A percentile compares a stretch with the other conserved stretches of the same genome.
Conservation (phyloP, 2,797 vertebrate species). For the Enteromius unitaeniatus region DNA sequence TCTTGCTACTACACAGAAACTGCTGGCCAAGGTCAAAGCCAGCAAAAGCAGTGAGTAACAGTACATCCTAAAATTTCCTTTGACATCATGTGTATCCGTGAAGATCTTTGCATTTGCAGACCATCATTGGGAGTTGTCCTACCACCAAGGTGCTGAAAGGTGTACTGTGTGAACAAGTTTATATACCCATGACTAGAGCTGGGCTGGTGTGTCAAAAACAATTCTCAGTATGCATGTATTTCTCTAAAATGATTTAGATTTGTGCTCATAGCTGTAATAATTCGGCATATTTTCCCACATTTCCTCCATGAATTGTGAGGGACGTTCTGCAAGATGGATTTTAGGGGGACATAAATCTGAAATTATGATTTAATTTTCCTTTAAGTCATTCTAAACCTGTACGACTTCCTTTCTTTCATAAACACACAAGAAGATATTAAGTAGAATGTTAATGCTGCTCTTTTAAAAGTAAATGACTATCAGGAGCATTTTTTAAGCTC, state of each 20-base stretch:
- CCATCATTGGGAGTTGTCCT: neutral
- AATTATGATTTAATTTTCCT: neutral
- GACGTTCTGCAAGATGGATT: neutral
- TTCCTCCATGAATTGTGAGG: neutral
- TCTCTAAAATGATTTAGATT: neutral
- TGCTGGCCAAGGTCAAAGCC: constrained; percentile 75
- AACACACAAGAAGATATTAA: neutral
- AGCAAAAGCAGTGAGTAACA: constrained; percentile 77
- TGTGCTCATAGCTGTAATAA: neutral
- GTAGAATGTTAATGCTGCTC: neutral
- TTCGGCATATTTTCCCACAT: neutral
- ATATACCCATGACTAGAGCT: neutral
- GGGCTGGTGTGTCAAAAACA: neutral
- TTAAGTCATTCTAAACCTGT: neutral
- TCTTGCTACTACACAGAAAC: constrained; percentile 75
- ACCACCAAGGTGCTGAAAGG: neutral
- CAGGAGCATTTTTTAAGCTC: neutral
- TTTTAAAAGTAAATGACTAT: neutral
- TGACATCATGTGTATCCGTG: neutral
- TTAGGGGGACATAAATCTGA: neutral
- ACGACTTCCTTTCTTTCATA: neutral
- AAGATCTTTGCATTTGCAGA: neutral
- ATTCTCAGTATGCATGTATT: neutral
- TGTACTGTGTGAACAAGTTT: neutral
- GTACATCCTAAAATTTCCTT: neutral